Evolutionary conservation across 2,797 vertebrate species (phyloP).

Genomic region (Acestrorhynchus altus): DNA sequence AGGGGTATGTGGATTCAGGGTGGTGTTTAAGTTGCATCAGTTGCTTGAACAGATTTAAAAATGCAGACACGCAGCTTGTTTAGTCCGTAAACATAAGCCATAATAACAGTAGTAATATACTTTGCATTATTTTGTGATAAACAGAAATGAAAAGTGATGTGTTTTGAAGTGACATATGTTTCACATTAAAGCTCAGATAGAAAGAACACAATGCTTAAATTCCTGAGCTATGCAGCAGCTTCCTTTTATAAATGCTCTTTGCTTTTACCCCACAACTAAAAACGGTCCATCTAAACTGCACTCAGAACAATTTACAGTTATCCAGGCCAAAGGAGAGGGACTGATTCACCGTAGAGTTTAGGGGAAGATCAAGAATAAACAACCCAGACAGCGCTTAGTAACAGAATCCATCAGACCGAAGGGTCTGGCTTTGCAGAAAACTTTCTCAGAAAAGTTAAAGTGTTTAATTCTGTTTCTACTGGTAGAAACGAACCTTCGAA

Average conservation of each 20-base stretch:
- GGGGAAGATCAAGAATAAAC: constrained; percentile 11
- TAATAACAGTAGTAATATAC: no score
- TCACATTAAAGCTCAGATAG: background rate
- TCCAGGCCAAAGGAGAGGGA: background rate
- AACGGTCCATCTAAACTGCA: background rate
- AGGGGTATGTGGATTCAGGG: no score
- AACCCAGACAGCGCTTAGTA: background rate
- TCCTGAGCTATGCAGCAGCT: background rate
- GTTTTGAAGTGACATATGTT: background rate
- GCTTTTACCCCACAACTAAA: background rate
- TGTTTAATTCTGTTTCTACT: no score
- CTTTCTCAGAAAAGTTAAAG: background rate
- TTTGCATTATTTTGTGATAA: background rate
- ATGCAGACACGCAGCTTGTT: no score
- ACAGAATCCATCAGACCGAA: background rate
- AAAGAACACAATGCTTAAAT: background rate
- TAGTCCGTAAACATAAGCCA: no score
- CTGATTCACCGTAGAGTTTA: background rate
- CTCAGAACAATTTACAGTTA: background rate
- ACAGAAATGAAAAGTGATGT: background rate
- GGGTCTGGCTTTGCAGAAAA: background rate
- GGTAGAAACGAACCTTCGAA: background rate
- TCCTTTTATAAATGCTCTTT: background rate
- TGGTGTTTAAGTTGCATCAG: no score
- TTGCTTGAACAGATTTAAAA: no score